Conservation (phyloP, 2,113 vertebrate genomes). For the Malurus cyaneus region DNA sequence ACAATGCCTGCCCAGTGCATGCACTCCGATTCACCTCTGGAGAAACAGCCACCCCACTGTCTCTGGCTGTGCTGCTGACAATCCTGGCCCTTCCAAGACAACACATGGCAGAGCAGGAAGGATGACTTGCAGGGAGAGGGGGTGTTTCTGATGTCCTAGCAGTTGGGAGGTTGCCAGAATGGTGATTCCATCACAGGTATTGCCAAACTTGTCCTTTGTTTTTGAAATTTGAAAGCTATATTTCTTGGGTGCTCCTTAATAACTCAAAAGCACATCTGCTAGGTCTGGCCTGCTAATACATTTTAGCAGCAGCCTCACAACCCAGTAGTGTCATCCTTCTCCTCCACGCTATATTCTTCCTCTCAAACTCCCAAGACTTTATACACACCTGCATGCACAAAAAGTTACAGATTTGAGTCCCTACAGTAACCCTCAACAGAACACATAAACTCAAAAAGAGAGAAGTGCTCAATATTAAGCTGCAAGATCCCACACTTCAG, state of each 20-base stretch:
- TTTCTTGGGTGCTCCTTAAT: background rate
- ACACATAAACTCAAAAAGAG: background rate
- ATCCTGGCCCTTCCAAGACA: background rate
- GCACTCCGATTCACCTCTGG: background rate
- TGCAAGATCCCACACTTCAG: background rate
- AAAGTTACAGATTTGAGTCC: background rate
- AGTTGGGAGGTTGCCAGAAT: background rate
- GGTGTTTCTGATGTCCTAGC: background rate
- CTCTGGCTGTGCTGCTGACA: background rate
- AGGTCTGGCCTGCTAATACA: background rate
- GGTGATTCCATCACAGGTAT: background rate
- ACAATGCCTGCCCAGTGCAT: background rate
- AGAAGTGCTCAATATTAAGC: background rate
- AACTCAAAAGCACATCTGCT: background rate
- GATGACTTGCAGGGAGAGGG: background rate
- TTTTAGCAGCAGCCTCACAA: background rate
- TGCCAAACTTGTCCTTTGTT: background rate
- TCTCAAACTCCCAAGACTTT: background rate
- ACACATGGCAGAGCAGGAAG: background rate
- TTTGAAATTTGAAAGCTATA: background rate
- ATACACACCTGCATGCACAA: background rate
- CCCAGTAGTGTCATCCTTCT: background rate
- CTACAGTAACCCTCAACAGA: background rate
- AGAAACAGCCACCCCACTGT: background rate
- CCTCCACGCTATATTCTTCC: fast-evolving